Base-by-base conservation (phyloP, 1,140 invertebrate species). In the Drosophila tristis region DNA sequence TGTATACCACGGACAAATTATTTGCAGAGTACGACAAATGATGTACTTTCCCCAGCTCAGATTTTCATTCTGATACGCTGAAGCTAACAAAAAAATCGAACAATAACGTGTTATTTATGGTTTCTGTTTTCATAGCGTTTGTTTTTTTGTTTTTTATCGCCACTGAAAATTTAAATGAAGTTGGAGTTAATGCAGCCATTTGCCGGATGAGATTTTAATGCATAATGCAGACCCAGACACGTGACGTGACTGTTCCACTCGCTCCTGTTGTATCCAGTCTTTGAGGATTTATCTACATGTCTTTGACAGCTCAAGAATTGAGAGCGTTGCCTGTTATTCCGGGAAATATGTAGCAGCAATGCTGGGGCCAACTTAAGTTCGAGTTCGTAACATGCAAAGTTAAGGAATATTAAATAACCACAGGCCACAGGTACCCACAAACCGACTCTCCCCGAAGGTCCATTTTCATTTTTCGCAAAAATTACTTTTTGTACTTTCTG, bases 21-120 rank as follows among this genome's bases (percentile, higher is more conserved):
- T n/a, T 5, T 20, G 9, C 35, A 60, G 55, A 47, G 66, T 57
- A 58, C 39, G 43, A 43, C 16, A 15, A 5, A 8, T 6, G 44
- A n/a, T 62, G 58, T 26, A 26, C 39, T 51, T 55, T 31, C 39
- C 42, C 3, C 42, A 26, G 31, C 31, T 35, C 45, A 61, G 55
- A 48, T 79, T 74, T 53, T 53, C 31, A 25, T 31, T 45, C 39
- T 61, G 29, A 25, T 25, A 25, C 29, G 45, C 7, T 43, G 51
- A 47, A 20, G 26, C 42, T 48, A 35, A 54, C 54, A 61, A 65
- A 48, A 65, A 48, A 61, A 63, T 48, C 31, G 29, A 63, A 68
- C 61, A 77, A 74, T 74, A 85, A 77, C 74, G 64, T 81, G 56
- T 87, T 87, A 85, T 85, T 85, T 87, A 85, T 85, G 76, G 78